Conservation (phyloP, 2,113 vertebrate species). For the Alosa alosa region DNA sequence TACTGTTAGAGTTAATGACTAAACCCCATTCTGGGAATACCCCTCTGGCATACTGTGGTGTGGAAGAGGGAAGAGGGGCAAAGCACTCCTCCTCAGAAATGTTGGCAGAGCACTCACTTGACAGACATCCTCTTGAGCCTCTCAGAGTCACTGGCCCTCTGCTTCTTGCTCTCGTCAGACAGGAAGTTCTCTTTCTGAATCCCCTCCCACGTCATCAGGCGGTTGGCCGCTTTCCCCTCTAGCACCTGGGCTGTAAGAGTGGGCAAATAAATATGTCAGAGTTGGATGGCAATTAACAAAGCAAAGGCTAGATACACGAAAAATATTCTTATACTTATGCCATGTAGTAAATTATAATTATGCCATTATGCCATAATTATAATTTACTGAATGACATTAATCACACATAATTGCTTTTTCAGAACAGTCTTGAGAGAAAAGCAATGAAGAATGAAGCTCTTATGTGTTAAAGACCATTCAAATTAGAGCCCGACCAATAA, state of each 20-base stretch:
- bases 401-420: neutral
- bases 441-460: neutral
- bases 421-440: neutral
- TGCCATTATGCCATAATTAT: too few relatives aligned
- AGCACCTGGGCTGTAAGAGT: constrained; percentile 63
- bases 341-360: too few relatives aligned
- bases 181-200: constrained; percentile 86
- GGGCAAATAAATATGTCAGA: neutral
- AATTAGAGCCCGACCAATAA: neutral
- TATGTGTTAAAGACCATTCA: neutral
- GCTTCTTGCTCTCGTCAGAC: constrained; percentile 68
- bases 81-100: neutral
- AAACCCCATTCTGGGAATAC: too few relatives aligned
- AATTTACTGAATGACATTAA: too few relatives aligned
- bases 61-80: neutral
- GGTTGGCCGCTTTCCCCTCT: constrained; percentile 62
- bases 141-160: constrained; percentile 78
- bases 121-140: constrained; percentile 79
- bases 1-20: too few relatives aligned
- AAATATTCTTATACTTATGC: too few relatives aligned
- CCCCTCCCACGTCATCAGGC: constrained; percentile 81
- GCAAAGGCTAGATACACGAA: neutral
- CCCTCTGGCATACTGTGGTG: too few relatives aligned
- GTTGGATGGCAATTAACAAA: neutral
- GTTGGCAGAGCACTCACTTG: constrained; percentile 67